A percentile compares a stretch with the other conserved stretches of the same genome.
These are phyloP conservation scores for Andricus quercusramuli DNA, from an alignment of 2,888 invertebrate genomes.

Conservation along the genomic window DNA sequence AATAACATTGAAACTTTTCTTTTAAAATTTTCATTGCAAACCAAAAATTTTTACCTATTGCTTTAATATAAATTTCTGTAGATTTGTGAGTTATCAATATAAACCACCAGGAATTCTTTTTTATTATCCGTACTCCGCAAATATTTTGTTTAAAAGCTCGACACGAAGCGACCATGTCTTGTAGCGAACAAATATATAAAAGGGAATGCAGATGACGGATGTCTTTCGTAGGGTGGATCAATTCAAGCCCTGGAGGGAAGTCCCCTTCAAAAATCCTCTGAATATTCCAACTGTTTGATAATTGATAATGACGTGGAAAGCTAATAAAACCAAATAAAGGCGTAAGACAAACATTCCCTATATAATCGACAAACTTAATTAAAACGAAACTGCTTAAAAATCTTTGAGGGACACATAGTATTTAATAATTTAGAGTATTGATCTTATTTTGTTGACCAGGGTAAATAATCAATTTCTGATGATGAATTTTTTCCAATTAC, in stretches of 20 bases:
- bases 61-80: background rate
- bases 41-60: background rate
- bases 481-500: no score
- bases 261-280: background rate
- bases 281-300: background rate
- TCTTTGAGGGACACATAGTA: background rate
- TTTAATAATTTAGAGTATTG: no score
- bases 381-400: background rate
- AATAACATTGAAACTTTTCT: background rate
- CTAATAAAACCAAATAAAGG: background rate
- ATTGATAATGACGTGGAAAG: background rate
- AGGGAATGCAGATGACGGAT: slow-evolving; percentile 31
- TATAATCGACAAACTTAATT: background rate
- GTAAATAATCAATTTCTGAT: no score
- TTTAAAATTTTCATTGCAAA: background rate
- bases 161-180: slow-evolving; percentile 3
- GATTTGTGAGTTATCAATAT: background rate
- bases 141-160: slow-evolving; percentile 28
- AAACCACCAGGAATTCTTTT: background rate
- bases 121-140: slow-evolving; percentile 7
- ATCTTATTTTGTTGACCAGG: no score
- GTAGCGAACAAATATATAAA: slow-evolving; percentile 27
- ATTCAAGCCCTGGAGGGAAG: slow-evolving; percentile 1
- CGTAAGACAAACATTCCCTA: background rate
- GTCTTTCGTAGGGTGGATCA: slow-evolving; percentile 14